Base-by-base conservation (phyloP, 2,888 invertebrate genomes). In the Myopa tessellatipennis region DNA sequence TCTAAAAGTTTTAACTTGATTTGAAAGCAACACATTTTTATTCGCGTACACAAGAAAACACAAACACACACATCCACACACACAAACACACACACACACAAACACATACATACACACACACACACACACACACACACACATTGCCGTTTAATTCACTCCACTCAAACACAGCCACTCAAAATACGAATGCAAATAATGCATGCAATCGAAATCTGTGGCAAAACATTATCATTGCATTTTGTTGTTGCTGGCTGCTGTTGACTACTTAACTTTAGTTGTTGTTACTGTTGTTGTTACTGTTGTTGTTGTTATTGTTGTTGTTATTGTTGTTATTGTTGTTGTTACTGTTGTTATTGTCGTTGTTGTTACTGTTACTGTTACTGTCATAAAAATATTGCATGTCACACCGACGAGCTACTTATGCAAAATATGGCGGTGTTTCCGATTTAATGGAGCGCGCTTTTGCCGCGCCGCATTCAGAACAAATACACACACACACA, bases 291-390 rank as follows among this genome's bases (percentile, higher is more conserved):
- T 38, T 26, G 26, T 26, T 26, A 55, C 10, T 60, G 68, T 8
- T 45, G 55, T 16, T 76, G 63, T 14, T 61, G 14, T 3, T 65
- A 14, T 45, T 70, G 63, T 76, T 65, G 55, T 58, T 75, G 40
- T 36, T 60, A 7, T 55, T 67, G 65, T 34, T 76, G 63, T 14
- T 61, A 10, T 3, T 65, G 18, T 45, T 70, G 63, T 76, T 65
- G 55, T 58, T 75, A 52, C 50, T 60, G 16, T 55, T 67, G 65
- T 34, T 70, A 8, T 61, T 40, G 45, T 69, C 55, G 58, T 76
- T 78, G 70, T 70, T 75, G 76, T 40, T 76, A 34, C 77, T 71
- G 73, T 69, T 78, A 55, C 78, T 76, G 69, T 50, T 34, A 71
- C 71, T 78, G 68, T 76, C 73, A 73, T 69, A 73, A 73, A 60